These are phyloP conservation scores for Verasper variegatus DNA, from an alignment of 2,113 vertebrate species.

Conservation along the genomic window DNA sequence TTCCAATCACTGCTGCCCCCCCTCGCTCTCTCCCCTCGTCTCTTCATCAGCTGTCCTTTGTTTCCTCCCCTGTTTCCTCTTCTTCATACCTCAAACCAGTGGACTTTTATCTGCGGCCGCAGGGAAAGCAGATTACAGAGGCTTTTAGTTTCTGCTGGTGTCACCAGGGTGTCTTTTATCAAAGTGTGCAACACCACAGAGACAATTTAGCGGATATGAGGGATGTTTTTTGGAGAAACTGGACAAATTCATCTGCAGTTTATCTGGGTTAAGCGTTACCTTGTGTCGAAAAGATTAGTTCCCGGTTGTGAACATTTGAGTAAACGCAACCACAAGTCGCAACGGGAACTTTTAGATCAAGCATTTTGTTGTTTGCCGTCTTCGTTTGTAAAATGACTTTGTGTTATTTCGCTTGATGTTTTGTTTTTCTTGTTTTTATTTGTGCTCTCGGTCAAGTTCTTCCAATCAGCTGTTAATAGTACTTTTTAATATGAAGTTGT, in stretches of 20 bases:
- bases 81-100: neutral
- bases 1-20: constrained; percentile 11
- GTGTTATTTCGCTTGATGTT: no score
- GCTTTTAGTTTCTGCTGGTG: neutral
- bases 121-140: neutral
- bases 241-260: constrained; percentile 3
- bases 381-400: no score
- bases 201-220: neutral
- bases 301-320: no score
- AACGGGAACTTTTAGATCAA: no score
- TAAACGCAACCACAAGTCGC: no score
- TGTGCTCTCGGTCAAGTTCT: no score
- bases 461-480: no score
- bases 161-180: neutral
- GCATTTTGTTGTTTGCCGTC: no score
- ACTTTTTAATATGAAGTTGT: no score
- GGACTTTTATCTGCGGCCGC: constrained; percentile 2
- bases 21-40: neutral
- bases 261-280: neutral
- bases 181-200: neutral
- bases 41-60: constrained; percentile 15
- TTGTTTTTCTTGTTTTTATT: no score
- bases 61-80: constrained; percentile 12
- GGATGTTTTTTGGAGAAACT: neutral
- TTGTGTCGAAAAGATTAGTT: no score